Conservation (phyloP, 2,113 vertebrate genomes). For the Corythoichthys haematopterus region DNA sequence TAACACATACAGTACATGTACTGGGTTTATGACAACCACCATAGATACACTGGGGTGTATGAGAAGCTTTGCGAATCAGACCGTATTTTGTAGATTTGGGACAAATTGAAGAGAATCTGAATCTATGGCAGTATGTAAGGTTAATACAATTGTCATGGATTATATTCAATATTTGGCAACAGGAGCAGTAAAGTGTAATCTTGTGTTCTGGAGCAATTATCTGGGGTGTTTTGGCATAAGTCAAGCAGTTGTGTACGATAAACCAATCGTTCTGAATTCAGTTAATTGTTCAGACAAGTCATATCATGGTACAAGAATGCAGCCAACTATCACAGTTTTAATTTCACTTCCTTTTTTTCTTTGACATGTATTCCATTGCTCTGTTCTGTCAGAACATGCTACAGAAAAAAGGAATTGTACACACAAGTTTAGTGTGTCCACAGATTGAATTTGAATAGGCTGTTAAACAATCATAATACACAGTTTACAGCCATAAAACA, state of each 20-base stretch:
- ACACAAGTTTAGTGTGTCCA: background rate
- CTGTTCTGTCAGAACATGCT: background rate
- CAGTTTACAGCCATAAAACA: background rate
- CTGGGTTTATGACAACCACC: background rate
- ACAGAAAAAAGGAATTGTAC: background rate
- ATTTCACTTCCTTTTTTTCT: background rate
- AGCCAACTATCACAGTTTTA: conserved; percentile 1
- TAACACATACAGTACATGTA: background rate
- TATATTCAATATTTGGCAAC: background rate
- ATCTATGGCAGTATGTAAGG: background rate
- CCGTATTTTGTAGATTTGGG: background rate
- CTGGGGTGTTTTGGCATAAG: background rate
- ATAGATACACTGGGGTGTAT: background rate
- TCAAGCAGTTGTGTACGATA: background rate
- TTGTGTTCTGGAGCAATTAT: no score
- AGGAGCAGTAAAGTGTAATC: background rate
- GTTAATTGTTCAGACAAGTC: conserved; percentile 2
- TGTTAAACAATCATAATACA: background rate
- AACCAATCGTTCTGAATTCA: background rate
- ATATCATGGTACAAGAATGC: background rate
- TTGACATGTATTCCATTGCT: background rate
- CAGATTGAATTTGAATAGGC: background rate
- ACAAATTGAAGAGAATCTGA: background rate
- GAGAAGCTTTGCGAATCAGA: background rate
- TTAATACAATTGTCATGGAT: background rate